Base-by-base conservation (phyloP, 2,888 invertebrate genomes). In the Synanthedon vespiformis region DNA sequence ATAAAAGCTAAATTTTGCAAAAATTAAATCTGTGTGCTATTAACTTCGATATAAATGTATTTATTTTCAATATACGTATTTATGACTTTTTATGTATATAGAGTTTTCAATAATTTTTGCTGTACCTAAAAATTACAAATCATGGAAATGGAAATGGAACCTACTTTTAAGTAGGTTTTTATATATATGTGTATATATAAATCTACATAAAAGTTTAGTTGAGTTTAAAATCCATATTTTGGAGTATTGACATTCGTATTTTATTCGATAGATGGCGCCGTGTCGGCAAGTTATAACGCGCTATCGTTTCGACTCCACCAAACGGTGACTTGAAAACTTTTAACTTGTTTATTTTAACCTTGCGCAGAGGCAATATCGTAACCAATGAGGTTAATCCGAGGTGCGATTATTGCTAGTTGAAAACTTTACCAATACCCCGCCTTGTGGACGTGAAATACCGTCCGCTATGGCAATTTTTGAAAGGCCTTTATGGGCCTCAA, bases 391-490 rank as follows among this genome's bases (percentile, higher is more conserved):
- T 92, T 88, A 86, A 90, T 91, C 93, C 91, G 93, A 93, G 93
- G 92, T 92, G 93, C 92, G 92, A 92, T 93, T 93, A 93, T 93
- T 93, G 93, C 92, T 92, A 92, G 93, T 94, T 94, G 94, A 94
- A 94, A 94, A 94, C 93, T 94, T 93, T 93, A 80, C 81, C 82
- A 82, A 83, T 81, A 81, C 82, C 81, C 80, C 82, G 83, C 82
- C 82, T 59, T 74, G 82, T 78, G 83, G 81, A 77, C 82, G 82
- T 80, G 82, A 80, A 81, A 81, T 73, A 82, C 77, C 82, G 82
- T 77, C 83, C 81, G 74, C 83, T 72, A 73, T 74, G 81, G 81
- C 83, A 83, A 77, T 83, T 83, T 83, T 83, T 83, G 76, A 59
- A 77, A 61, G 77, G 78, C 79, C 64, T 68, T 74, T 52, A 63